phyloP scores from a whole-genome alignment of 2,888 invertebrate genomes.

The Shargacucullia verbasci region DNA sequence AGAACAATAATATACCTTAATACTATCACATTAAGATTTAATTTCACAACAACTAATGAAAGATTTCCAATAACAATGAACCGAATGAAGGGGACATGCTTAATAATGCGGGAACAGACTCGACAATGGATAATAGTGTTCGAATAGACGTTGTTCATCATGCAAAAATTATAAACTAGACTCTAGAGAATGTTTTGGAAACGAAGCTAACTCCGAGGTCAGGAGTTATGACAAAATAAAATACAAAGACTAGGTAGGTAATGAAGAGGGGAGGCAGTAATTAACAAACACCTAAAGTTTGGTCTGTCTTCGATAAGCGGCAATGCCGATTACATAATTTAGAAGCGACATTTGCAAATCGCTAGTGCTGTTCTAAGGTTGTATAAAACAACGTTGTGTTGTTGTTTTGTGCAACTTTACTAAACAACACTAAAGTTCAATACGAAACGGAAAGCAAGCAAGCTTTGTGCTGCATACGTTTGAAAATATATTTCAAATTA shows the following conservation, averaged over 20 bases:
- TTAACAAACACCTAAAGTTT: conserved; percentile 71
- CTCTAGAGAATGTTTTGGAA: conserved; percentile 54
- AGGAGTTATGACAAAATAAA: conserved; percentile 68
- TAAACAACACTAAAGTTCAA: conserved; percentile 3
- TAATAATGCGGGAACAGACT: conserved; percentile 72
- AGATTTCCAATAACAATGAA: conserved; percentile 61
- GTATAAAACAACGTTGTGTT: background rate
- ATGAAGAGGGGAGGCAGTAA: conserved; percentile 72
- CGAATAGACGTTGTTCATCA: conserved; percentile 62
- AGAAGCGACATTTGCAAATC: conserved; percentile 67
- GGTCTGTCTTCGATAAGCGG: conserved; percentile 62
- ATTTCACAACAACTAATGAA: conserved; percentile 69
- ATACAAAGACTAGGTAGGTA: conserved; percentile 65
- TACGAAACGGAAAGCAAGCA: conserved; percentile 14
- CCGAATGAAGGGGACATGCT: conserved; percentile 78
- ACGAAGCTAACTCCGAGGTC: conserved; percentile 58
- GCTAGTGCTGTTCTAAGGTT: background rate
- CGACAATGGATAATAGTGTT: conserved; percentile 67
- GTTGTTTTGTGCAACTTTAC: background rate
- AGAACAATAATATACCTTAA: conserved; percentile 48
- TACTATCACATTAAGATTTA: conserved; percentile 62
- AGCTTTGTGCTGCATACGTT: conserved; percentile 1
- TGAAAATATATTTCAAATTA: conserved; percentile 20
- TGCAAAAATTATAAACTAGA: conserved; percentile 70
- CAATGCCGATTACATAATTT: conserved; percentile 59